Conservation (phyloP, 2,888 invertebrate genomes). For the Parnassius orleans region DNA sequence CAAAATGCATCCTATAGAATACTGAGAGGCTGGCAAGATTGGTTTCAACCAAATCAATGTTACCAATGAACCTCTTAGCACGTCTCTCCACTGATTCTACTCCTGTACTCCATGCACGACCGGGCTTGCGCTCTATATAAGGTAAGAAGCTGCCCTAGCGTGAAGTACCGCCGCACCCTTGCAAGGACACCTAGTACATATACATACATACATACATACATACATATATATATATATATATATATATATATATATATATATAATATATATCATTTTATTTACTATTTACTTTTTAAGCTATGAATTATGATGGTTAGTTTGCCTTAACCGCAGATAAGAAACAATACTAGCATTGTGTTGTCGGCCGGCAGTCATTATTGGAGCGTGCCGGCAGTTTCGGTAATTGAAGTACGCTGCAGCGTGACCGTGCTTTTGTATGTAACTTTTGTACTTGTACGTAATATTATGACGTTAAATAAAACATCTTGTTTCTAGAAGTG, state of each 20-base stretch:
- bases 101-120: too few species aligned
- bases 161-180: too few species aligned
- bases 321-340: neutral
- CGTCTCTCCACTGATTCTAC: too few species aligned
- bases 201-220: neutral
- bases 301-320: neutral
- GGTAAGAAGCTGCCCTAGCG: too few species aligned
- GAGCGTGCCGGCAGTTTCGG: slow-evolving; percentile 36
- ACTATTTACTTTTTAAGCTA: too few species aligned
- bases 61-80: too few species aligned
- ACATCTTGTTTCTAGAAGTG: too few species aligned
- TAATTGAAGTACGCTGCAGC: neutral
- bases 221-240: neutral
- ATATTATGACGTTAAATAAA: neutral
- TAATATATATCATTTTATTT: neutral
- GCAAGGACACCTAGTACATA: neutral
- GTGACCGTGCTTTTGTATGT: neutral
- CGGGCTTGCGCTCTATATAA: too few species aligned
- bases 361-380: slow-evolving; percentile 33
- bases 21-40: too few species aligned
- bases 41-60: too few species aligned
- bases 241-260: neutral
- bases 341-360: slow-evolving; percentile 21
- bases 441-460: neutral
- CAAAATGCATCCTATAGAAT: too few species aligned